These are phyloP conservation scores for Zygogramma bicolorata DNA, from an alignment of 2,888 invertebrate genomes.

Conservation along the genomic window DNA sequence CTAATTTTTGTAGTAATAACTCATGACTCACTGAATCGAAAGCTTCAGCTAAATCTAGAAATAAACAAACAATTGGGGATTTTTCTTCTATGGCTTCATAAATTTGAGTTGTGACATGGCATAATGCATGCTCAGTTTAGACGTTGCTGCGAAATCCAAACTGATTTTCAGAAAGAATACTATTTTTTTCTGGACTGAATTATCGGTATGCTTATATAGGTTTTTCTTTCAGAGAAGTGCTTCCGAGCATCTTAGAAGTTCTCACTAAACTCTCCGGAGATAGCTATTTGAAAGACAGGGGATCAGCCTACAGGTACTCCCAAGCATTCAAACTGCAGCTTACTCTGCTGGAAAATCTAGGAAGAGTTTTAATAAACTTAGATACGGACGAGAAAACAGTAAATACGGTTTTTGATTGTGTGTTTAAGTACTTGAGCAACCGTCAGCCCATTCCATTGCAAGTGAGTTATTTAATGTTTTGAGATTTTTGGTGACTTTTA, in stretches of 20 bases:
- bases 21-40: too few species aligned
- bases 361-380: constrained; percentile 67
- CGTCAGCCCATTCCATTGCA: constrained; percentile 75
- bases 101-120: too few species aligned
- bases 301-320: constrained; percentile 71
- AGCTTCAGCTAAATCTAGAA: too few species aligned
- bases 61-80: too few species aligned
- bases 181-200: too few species aligned
- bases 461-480: constrained; percentile 64
- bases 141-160: too few species aligned
- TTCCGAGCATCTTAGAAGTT: constrained; percentile 73
- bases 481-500: not conserved
- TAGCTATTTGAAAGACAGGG: constrained; percentile 73
- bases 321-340: constrained; percentile 72
- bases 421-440: constrained; percentile 70
- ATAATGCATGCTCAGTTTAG: too few species aligned
- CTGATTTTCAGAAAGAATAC: too few species aligned
- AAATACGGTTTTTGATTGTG: constrained; percentile 65
- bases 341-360: constrained; percentile 68
- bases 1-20: too few species aligned
- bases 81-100: too few species aligned
- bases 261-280: constrained; percentile 69
- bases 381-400: constrained; percentile 66
- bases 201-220: not conserved
- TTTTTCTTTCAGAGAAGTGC: constrained; percentile 72